A percentile compares a stretch with the other conserved stretches of the same genome.
Conservation (phyloP, 2,888 invertebrate species). For the Orthosia gracilis region DNA sequence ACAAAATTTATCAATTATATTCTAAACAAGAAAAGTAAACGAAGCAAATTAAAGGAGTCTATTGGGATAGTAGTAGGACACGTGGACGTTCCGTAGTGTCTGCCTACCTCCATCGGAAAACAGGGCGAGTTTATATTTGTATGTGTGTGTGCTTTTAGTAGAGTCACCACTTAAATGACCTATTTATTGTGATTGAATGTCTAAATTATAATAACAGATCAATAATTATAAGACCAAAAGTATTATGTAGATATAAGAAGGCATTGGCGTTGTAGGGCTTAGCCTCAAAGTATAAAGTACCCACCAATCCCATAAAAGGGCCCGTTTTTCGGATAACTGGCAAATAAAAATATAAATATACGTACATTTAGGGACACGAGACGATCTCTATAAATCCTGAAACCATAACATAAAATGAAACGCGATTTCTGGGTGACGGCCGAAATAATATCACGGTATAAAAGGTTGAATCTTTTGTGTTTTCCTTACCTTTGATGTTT, state of each 20-base stretch:
- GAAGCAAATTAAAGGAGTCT: no score
- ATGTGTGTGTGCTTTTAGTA: neutral
- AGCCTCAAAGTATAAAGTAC: neutral
- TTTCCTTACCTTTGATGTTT: slow-evolving; percentile 24
- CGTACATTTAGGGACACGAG: slow-evolving; percentile 14
- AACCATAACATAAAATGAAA: slow-evolving; percentile 55
- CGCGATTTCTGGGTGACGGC: slow-evolving; percentile 43
- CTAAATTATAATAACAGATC: neutral
- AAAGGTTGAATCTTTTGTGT: slow-evolving; percentile 38
- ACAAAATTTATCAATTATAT: neutral
- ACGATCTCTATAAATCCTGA: slow-evolving; percentile 41
- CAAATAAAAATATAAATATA: slow-evolving; percentile 44
- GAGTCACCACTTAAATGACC: no score
- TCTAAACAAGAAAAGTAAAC: no score
- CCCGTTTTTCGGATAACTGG: slow-evolving; percentile 21
- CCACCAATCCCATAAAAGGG: slow-evolving; percentile 12
- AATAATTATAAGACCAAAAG: slow-evolving; percentile 1
- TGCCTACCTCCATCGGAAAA: no score
- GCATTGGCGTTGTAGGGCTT: neutral
- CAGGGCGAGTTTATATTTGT: no score
- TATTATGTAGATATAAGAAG: no score
- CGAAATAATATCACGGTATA: slow-evolving; percentile 36
- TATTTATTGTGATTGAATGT: neutral
- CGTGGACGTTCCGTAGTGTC: no score
- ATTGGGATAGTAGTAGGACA: no score